These are phyloP conservation scores for Platichthys flesus DNA, from an alignment of 2,113 vertebrate genomes.

Conservation along the genomic window DNA sequence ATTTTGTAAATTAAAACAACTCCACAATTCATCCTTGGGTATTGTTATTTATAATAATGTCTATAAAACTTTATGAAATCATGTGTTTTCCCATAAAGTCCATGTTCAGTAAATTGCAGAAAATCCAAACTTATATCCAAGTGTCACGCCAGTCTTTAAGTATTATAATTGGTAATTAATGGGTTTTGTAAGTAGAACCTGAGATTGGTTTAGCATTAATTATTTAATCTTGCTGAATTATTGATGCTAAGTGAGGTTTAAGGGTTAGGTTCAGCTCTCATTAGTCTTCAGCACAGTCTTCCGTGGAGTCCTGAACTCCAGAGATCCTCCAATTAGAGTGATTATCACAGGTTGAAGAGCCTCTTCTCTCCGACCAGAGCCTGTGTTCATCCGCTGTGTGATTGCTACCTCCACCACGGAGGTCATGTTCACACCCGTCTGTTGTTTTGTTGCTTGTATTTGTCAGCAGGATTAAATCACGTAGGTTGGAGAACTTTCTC, in stretches of 20 bases:
- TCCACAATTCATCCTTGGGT: too few species aligned
- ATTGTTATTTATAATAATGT: too few species aligned
- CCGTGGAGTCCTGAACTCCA: conserved; percentile 53
- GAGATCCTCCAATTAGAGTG: conserved; percentile 65
- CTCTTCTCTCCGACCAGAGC: not conserved
- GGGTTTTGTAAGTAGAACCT: conserved; percentile 50
- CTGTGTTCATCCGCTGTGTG: not conserved
- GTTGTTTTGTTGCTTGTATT: not conserved
- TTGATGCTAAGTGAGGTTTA: conserved; percentile 75
- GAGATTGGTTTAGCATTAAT: conserved; percentile 61
- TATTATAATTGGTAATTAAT: conserved; percentile 32
- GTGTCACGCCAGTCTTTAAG: conserved; percentile 4
- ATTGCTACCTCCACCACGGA: not conserved
- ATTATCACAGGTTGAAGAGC: conserved; percentile 56
- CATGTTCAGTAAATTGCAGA: too few species aligned
- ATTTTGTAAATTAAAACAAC: not conserved
- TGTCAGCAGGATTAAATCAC: not conserved
- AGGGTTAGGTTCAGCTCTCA: conserved; percentile 68
- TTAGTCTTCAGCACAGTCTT: conserved; percentile 66
- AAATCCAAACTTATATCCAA: conserved; percentile 11
- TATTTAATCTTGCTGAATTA: conserved; percentile 67
- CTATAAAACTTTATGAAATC: too few species aligned
- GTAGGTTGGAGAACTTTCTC: not conserved
- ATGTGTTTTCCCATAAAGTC: too few species aligned
- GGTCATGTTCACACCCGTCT: not conserved